Conservation (phyloP, 2,797 vertebrate genomes). For the Channallabes apus region DNA sequence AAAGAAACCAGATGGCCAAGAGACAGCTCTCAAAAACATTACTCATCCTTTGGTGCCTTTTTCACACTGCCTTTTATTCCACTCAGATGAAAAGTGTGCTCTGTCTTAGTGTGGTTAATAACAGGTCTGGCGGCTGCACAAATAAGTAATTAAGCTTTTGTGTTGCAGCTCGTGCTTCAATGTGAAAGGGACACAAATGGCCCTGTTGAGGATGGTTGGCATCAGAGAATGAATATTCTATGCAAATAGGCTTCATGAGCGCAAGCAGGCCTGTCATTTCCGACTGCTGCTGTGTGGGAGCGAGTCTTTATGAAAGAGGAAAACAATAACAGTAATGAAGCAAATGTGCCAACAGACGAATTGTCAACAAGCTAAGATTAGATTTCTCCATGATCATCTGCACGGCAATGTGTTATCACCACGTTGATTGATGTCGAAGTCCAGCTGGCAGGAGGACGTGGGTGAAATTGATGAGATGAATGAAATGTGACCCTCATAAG, state of each 20-base stretch:
- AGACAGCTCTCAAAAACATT: constrained; percentile 10
- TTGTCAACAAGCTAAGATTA: constrained; percentile 36
- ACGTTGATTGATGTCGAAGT: constrained; percentile 17
- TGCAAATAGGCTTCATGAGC: constrained; percentile 50
- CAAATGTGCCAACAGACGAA: constrained; percentile 40
- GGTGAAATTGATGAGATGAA: not conserved
- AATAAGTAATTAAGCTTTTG: constrained; percentile 54
- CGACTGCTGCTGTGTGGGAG: constrained; percentile 34
- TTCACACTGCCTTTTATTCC: constrained; percentile 40
- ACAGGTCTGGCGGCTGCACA: constrained; percentile 43
- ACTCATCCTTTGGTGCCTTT: constrained; percentile 14
- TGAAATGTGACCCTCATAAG: constrained; percentile 10
- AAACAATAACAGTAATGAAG: constrained; percentile 42
- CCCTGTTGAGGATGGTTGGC: constrained; percentile 48
- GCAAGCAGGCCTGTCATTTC: constrained; percentile 46
- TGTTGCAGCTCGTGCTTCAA: constrained; percentile 44
- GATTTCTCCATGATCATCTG: constrained; percentile 31
- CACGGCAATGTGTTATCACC: constrained; percentile 25
- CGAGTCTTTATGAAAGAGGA: constrained; percentile 36
- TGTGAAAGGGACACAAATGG: constrained; percentile 57
- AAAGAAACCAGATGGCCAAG: not conserved
- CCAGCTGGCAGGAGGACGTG: constrained; percentile 15
- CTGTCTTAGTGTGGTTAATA: constrained; percentile 45
- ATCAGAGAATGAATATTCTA: constrained; percentile 49
- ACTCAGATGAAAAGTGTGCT: constrained; percentile 44